Percentiles rank a stretch among this genome's conserved stretches.
Conservation (phyloP, 2,113 vertebrate genomes). For the Cyprinodon brontotheroides region DNA sequence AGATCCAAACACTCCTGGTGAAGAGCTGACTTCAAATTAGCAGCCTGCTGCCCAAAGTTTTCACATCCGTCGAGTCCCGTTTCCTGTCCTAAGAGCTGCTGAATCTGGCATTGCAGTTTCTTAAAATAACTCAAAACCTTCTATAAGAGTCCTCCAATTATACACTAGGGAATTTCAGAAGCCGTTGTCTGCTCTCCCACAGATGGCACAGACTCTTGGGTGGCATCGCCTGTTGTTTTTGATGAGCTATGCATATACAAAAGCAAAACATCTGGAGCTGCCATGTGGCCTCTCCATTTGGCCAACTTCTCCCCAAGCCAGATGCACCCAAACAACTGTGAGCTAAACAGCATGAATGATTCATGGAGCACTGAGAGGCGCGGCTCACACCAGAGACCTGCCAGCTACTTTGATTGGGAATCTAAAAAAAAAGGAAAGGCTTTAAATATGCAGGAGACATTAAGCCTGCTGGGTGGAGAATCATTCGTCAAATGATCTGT, state of each 20-base stretch:
- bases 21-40: conserved; percentile 40
- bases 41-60: conserved; percentile 28
- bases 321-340: conserved; percentile 80
- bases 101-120: conserved; percentile 25
- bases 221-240: conserved; percentile 76
- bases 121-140: conserved; percentile 60
- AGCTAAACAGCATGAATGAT: conserved; percentile 83
- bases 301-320: conserved; percentile 76
- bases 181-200: conserved; percentile 76
- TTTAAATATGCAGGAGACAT: conserved; percentile 84
- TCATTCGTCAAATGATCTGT: conserved; percentile 81
- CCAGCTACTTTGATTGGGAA: conserved; percentile 75
- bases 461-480: conserved; percentile 53
- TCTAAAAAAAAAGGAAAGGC: conserved; percentile 46
- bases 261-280: conserved; percentile 87
- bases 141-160: conserved; percentile 58
- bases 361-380: conserved; percentile 77
- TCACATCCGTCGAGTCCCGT: conserved; percentile 2
- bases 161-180: conserved; percentile 64
- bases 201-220: conserved; percentile 77
- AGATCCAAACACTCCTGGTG: conserved; percentile 17
- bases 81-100: conserved; percentile 25
- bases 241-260: conserved; percentile 84
- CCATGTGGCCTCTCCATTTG: conserved; percentile 86
- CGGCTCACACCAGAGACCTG: conserved; percentile 67